Evolutionary conservation across 1,140 invertebrate species (phyloP).

Genomic region (Lithobius niger): DNA sequence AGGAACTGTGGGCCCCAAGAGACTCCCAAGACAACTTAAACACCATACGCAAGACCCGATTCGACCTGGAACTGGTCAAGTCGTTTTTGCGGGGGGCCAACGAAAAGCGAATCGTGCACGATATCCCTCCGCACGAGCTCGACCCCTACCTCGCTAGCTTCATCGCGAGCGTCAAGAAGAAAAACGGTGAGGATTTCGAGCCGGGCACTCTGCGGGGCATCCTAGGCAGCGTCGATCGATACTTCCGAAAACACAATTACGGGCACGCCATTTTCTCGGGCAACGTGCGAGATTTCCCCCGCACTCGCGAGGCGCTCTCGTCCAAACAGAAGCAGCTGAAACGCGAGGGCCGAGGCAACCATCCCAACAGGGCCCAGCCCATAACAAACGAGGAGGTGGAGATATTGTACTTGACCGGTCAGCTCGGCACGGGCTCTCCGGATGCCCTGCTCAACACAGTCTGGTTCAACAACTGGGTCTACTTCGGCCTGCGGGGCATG

Average conservation of each 20-base stretch:
- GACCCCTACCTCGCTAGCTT: neutral
- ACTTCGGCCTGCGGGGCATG: conserved; percentile 1
- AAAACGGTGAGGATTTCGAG: conserved; percentile 1
- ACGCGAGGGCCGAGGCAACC: neutral
- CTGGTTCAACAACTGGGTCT: conserved; percentile 5
- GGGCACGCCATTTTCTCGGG: conserved; percentile 3
- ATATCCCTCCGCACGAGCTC: neutral
- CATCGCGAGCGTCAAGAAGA: neutral
- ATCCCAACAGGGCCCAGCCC: conserved; percentile 1
- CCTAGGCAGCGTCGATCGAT: conserved; percentile 4
- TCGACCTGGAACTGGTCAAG: conserved; percentile 2
- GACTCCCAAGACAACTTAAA: conserved; percentile 2
- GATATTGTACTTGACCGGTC: neutral
- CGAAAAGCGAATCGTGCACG: neutral
- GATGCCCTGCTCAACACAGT: conserved; percentile 3
- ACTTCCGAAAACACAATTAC: conserved; percentile 1
- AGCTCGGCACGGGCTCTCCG: neutral
- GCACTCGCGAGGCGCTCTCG: neutral
- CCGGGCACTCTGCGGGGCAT: conserved; percentile 1
- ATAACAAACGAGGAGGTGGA: conserved; percentile 2
- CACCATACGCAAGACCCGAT: neutral
- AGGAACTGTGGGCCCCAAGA: neutral
- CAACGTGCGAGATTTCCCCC: neutral
- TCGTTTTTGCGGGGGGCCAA: neutral
- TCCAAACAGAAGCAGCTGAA: conserved; percentile 1